These are phyloP conservation scores for Rhagonycha lutea DNA, from an alignment of 2,888 invertebrate species.

Conservation along the genomic window DNA sequence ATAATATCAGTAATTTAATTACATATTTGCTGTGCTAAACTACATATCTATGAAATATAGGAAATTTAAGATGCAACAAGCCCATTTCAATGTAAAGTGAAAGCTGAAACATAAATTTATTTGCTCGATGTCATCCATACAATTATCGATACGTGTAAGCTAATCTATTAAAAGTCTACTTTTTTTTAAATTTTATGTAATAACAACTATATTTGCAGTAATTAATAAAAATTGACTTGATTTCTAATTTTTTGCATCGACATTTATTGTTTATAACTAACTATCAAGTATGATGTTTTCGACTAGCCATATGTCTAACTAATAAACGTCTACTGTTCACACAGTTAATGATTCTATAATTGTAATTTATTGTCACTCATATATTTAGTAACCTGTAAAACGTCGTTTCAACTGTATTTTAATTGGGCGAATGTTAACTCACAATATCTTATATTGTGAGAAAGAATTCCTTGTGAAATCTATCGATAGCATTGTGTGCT, in stretches of 20 bases:
- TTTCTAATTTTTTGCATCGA: neutral
- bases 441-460: slow-evolving; percentile 4
- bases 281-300: neutral
- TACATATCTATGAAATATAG: neutral
- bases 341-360: slow-evolving; percentile 4
- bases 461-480: slow-evolving; percentile 4
- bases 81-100: slow-evolving; percentile 7
- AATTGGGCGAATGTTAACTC: slow-evolving; percentile 2
- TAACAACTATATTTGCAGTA: neutral
- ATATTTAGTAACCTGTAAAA: slow-evolving; percentile 4
- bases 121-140: neutral
- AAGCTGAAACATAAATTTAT: slow-evolving; percentile 6
- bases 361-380: slow-evolving; percentile 4
- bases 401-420: slow-evolving; percentile 3
- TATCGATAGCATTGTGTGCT: neutral
- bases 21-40: neutral
- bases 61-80: slow-evolving; percentile 4
- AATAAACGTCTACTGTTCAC: slow-evolving; percentile 4
- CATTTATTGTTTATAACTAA: neutral
- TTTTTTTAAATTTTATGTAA: neutral
- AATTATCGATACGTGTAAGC: neutral
- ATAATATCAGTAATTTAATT: neutral
- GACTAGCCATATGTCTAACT: neutral
- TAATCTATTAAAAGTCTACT: neutral
- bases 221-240: slow-evolving; percentile 1